Conservation (phyloP, 2,888 invertebrate species). For the Ditula angustiorana region DNA sequence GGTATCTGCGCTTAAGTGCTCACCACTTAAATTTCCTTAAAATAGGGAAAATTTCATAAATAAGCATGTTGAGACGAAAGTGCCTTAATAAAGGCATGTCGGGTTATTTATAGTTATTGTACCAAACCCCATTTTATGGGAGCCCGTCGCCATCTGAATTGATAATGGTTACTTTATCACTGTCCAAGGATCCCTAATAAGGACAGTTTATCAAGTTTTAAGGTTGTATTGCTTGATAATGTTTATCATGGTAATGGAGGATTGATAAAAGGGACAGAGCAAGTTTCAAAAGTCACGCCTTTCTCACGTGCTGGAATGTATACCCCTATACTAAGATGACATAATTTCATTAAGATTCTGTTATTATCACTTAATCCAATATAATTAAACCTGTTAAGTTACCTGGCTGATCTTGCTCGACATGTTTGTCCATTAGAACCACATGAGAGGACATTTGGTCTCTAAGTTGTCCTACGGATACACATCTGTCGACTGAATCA, state of each 20-base stretch:
- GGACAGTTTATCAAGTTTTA: slow-evolving; percentile 15
- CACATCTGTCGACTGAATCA: too few relatives aligned
- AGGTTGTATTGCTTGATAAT: background rate
- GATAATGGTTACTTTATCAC: slow-evolving; percentile 40
- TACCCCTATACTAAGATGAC: too few relatives aligned
- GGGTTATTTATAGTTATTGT: slow-evolving; percentile 23
- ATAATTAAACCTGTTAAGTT: too few relatives aligned
- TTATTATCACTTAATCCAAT: too few relatives aligned
- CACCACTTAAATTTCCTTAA: background rate
- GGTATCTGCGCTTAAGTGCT: background rate
- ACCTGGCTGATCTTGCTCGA: too few relatives aligned
- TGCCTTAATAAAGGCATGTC: slow-evolving; percentile 25
- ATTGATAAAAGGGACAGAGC: too few relatives aligned
- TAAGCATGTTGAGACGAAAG: slow-evolving; percentile 22
- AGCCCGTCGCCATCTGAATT: slow-evolving; percentile 22
- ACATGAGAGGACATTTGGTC: too few relatives aligned
- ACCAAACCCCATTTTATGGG: slow-evolving; percentile 34
- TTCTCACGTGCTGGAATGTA: too few relatives aligned
- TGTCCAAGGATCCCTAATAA: slow-evolving; percentile 32
- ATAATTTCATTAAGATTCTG: too few relatives aligned
- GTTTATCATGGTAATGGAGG: background rate
- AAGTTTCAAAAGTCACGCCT: too few relatives aligned
- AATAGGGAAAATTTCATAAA: slow-evolving; percentile 19
- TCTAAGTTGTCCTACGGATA: too few relatives aligned
- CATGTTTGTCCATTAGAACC: too few relatives aligned